Percentiles rank a stretch among this genome's conserved stretches.
Evolutionary conservation across 2,888 invertebrate species (phyloP).

Genomic region (Campopleginae sp.): DNA sequence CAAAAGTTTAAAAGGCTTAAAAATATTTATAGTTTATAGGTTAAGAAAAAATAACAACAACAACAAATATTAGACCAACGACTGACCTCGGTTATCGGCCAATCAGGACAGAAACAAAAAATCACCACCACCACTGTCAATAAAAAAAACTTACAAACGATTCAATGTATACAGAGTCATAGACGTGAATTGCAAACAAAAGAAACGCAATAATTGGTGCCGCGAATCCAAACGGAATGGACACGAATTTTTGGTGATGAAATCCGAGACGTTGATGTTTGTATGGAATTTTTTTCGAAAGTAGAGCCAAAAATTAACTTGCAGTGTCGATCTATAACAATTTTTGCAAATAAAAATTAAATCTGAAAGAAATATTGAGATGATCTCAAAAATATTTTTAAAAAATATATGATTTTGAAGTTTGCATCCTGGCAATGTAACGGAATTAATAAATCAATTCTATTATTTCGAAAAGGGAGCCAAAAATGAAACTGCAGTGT

Average conservation of each 20-base stretch:
- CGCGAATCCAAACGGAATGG: neutral
- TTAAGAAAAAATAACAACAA: conserved; percentile 1
- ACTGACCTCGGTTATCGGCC: conserved; percentile 27
- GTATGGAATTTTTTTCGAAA: too few relatives aligned
- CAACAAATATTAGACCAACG: conserved; percentile 10
- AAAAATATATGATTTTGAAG: neutral
- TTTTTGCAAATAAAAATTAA: too few relatives aligned
- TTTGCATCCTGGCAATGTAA: neutral
- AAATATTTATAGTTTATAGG: conserved; percentile 28
- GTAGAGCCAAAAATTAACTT: too few relatives aligned
- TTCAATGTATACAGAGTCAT: conserved; percentile 15
- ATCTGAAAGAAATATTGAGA: too few relatives aligned
- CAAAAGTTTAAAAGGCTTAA: conserved; percentile 52
- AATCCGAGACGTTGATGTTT: too few relatives aligned
- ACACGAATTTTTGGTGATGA: neutral
- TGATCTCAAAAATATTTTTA: neutral
- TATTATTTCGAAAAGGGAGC: too few relatives aligned
- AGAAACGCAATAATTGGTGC: conserved; percentile 39
- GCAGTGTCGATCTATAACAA: too few relatives aligned
- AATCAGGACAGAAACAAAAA: conserved; percentile 1
- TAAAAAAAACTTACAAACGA: conserved; percentile 16
- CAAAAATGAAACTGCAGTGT: too few relatives aligned
- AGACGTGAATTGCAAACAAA: conserved; percentile 5
- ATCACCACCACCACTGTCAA: neutral
- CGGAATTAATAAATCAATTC: too few relatives aligned